Percentiles rank a stretch among this genome's conserved stretches.
These are phyloP conservation scores for Chaetogeoica ovagalla DNA, from an alignment of 2,888 invertebrate genomes.

Conservation along the genomic window DNA sequence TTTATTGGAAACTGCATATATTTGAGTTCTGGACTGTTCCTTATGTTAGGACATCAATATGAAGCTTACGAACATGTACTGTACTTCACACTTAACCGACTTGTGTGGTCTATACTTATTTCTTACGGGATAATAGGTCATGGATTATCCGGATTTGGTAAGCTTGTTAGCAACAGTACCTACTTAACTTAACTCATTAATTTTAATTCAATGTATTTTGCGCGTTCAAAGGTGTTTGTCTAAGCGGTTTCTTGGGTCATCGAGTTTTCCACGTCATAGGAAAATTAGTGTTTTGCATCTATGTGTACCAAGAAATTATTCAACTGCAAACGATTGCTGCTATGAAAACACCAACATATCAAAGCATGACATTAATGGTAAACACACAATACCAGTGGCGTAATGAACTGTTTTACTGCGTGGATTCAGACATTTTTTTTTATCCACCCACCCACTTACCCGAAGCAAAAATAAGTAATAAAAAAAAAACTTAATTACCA, in stretches of 20 bases:
- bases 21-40: slow-evolving; percentile 17
- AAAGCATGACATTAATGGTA: slow-evolving; percentile 37
- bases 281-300: slow-evolving; percentile 43
- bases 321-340: slow-evolving; percentile 42
- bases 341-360: slow-evolving; percentile 41
- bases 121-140: slow-evolving; percentile 55
- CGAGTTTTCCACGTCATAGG: slow-evolving; percentile 35
- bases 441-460: too few relatives aligned
- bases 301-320: slow-evolving; percentile 44
- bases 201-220: not conserved
- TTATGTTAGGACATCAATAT: slow-evolving; percentile 54
- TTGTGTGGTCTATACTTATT: slow-evolving; percentile 55
- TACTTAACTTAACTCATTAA: not conserved
- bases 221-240: slow-evolving; percentile 12
- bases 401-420: too few relatives aligned
- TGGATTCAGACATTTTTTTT: too few relatives aligned
- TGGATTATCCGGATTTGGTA: slow-evolving; percentile 55
- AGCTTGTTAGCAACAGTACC: not conserved
- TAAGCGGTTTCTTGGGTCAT: slow-evolving; percentile 46
- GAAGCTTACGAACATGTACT: slow-evolving; percentile 54
- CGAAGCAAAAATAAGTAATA: too few relatives aligned
- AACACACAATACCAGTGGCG: not conserved
- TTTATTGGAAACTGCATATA: slow-evolving; percentile 27
- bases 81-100: slow-evolving; percentile 55
- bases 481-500: too few relatives aligned